These are phyloP conservation scores for Nothobranchius kuhntae DNA, from an alignment of 2,113 vertebrate species.

Conservation along the genomic window DNA sequence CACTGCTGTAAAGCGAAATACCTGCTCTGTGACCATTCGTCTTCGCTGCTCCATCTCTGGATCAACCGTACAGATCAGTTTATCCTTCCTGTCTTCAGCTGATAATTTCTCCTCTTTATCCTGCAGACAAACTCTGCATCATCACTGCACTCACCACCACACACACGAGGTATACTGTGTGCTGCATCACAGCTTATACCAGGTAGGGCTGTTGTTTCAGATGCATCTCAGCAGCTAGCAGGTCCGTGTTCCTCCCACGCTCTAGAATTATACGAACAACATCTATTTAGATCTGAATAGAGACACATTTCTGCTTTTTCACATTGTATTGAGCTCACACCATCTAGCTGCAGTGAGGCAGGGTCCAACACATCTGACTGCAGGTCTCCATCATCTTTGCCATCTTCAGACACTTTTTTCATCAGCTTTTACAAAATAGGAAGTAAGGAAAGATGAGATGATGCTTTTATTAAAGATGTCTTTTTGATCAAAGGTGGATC, in stretches of 20 bases:
- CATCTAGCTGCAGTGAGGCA: conserved; percentile 52
- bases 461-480: background rate
- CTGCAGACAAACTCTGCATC: conserved; percentile 31
- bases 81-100: conserved; percentile 36
- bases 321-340: conserved; percentile 32
- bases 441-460: background rate
- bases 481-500: background rate
- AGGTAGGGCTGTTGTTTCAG: conserved; percentile 12
- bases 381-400: background rate
- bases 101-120: conserved; percentile 40
- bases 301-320: background rate
- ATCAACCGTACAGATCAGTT: conserved; percentile 14
- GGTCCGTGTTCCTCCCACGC: conserved; percentile 40
- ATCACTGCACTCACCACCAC: conserved; percentile 2
- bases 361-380: conserved; percentile 2
- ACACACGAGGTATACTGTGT: background rate
- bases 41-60: conserved; percentile 68
- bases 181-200: conserved; percentile 45
- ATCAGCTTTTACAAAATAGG: conserved; percentile 40
- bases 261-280: conserved; percentile 38
- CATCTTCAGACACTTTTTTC: conserved; percentile 32
- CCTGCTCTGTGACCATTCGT: conserved; percentile 81
- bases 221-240: conserved; percentile 41
- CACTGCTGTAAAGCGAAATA: conserved; percentile 16
- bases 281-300: background rate